Percentiles rank a stretch among this genome's conserved stretches.
Conservation (phyloP, 2,888 invertebrate genomes). For the Hemaris fuciformis region DNA sequence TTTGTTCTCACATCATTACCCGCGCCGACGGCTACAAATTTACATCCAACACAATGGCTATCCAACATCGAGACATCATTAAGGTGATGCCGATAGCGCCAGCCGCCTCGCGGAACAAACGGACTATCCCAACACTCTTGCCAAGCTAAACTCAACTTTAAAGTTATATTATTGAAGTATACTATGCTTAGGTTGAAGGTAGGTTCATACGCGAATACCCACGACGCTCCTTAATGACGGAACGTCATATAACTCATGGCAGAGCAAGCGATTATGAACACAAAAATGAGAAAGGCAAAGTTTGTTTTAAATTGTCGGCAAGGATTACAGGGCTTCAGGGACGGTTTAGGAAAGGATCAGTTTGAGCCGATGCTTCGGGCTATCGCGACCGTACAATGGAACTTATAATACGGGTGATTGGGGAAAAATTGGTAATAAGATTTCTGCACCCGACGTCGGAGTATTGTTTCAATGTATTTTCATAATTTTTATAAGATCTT, state of each 20-base stretch:
- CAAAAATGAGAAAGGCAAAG: slow-evolving; percentile 50
- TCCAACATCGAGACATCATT: slow-evolving; percentile 82
- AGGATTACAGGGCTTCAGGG: slow-evolving; percentile 48
- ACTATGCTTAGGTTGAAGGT: slow-evolving; percentile 26
- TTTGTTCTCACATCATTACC: slow-evolving; percentile 82
- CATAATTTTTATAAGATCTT: slow-evolving; percentile 13
- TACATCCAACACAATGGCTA: slow-evolving; percentile 82
- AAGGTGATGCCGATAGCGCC: slow-evolving; percentile 82
- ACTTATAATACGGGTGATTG: slow-evolving; percentile 74
- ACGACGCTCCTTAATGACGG: slow-evolving; percentile 49
- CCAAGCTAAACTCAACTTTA: slow-evolving; percentile 46
- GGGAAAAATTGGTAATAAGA: slow-evolving; percentile 64
- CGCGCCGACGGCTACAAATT: slow-evolving; percentile 82
- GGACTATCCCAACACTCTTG: slow-evolving; percentile 38
- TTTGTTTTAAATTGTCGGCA: slow-evolving; percentile 47
- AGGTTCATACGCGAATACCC: slow-evolving; percentile 53
- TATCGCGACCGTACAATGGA: slow-evolving; percentile 71
- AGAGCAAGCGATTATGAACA: slow-evolving; percentile 57
- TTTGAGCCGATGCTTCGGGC: slow-evolving; percentile 66
- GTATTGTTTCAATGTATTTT: slow-evolving; percentile 19
- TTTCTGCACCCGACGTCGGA: slow-evolving; percentile 37
- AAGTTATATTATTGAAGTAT: slow-evolving; percentile 28
- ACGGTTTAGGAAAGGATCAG: slow-evolving; percentile 70
- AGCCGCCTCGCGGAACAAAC: slow-evolving; percentile 51
- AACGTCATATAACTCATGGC: slow-evolving; percentile 72